Base-by-base conservation (phyloP, 1,140 invertebrate genomes). In the Nasonia vitripennis region DNA sequence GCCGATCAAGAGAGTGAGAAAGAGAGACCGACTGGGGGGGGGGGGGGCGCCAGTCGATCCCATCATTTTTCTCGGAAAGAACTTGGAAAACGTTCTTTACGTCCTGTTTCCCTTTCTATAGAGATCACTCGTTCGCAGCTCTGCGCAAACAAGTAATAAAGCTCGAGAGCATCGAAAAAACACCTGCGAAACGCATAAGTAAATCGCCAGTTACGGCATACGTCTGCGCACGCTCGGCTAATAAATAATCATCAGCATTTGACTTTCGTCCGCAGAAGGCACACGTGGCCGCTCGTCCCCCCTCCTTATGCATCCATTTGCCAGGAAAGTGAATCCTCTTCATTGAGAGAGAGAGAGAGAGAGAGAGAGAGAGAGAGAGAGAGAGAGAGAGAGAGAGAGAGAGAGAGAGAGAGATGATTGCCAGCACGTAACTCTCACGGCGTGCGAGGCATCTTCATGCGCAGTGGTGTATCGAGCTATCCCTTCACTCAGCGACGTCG, bases 1-100 rank as follows among this genome's bases (percentile, higher is more conserved):
- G 77, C 11, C 55, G 62, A 80, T 80, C 78, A 37, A 51, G 41
- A 67, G 41, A 81, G 55, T 6, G 51, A 17, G 51, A 55, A 14
- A 17, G 51, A 55, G 51, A 55, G 51, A 51, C 34, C 34, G 55
- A 62, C 20, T 62, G 55, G 48, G 4, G 14, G 14, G 48, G 12
- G n/a, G 55, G 48, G 14, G 48, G 14, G 48, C 11, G 2, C 48
- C 48, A 62, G 20, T 62, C 55, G 55, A 62, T 62, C n/a, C 55
- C 17, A 20, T 62, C 55, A 62, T n/a, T 62, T 62, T 62, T n/a
- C 48, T 17, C 20, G 4, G 51, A 17, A 17, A 55, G 51, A 0
- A 17, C 51, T 55, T 62, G 14, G 55, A 17, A 62, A n/a, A 62
- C 55, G 14, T 62, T 62, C 6, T 10, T 45, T 45, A 45, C 9